Base-by-base conservation (phyloP, 2,888 invertebrate genomes). In the Beris chalybata region DNA sequence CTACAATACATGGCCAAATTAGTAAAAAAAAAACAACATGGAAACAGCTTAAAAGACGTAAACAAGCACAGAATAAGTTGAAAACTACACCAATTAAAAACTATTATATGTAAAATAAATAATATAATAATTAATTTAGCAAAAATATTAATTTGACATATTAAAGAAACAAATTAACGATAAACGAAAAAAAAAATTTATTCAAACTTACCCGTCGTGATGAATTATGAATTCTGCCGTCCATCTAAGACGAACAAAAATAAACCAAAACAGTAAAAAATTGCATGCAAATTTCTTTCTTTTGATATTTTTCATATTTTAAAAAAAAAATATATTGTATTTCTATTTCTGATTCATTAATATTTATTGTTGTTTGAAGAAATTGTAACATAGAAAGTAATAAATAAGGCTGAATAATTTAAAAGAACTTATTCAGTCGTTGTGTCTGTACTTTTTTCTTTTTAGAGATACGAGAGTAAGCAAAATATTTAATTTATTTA, bases 201-300 rank as follows among this genome's bases (percentile, higher is more conserved):
- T 64, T 59, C 66, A 73, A 78, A 79, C 80, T 81, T 80, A 81
- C 80, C 80, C 80, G 79, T 76, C 81, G 80, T 78, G 80, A 78
- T 78, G 80, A 76, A 77, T 76, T 81, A 79, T 81, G 79, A 78
- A 80, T 79, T 79, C 80, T 80, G 81, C 81, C 79, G 78, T 81
- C 81, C 80, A 81, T 81, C 80, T 81, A 80, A 79, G 79, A 78
- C 76, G 81, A 81, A 79, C 81, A 77, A 80, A 77, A 79, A 80
- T 76, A 81, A 80, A 79, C 77, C 74, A 70, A 78, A 77, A 78
- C 75, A 78, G 76, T 76, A 77, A 75, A 78, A 78, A 70, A 77
- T 77, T 75, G 74, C 80, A 79, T 81, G 80, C 80, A 78, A 45
- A 50, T 52, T 22, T 47, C n/a, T 9, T 64, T 11, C 4, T 61